A percentile compares a stretch with the other conserved stretches of the same genome.
Evolutionary conservation across 2,113 vertebrate species (phyloP).

Genomic region (Sisor rabdophorus): DNA sequence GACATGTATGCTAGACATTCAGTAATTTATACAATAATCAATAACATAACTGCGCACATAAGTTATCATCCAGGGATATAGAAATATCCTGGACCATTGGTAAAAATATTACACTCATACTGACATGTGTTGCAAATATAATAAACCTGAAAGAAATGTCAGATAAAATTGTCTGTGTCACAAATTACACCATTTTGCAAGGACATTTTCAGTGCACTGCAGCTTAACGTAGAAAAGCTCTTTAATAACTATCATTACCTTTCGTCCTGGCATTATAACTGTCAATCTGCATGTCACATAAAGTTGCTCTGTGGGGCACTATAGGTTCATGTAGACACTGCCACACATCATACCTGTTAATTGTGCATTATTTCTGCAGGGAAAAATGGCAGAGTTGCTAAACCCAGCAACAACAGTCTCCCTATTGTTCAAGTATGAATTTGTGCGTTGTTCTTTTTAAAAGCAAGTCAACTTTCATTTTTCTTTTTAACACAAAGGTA

Average conservation of each 20-base stretch:
- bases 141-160: conserved; percentile 20
- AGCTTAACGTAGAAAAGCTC: conserved; percentile 20
- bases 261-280: conserved; percentile 28
- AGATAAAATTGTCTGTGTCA: conserved; percentile 14
- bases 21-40: conserved; percentile 9
- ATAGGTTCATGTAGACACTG: not conserved
- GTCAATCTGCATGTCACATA: conserved; percentile 8
- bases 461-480: conserved; percentile 2
- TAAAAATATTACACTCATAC: conserved; percentile 1
- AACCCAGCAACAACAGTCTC: not conserved
- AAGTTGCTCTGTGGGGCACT: not conserved
- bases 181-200: conserved; percentile 20
- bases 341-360: conserved; percentile 35
- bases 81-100: not conserved
- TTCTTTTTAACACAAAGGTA: conserved; percentile 33
- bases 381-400: conserved; percentile 12
- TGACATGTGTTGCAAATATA: not conserved
- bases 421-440: not conserved
- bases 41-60: not conserved
- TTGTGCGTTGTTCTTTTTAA: not conserved
- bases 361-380: conserved; percentile 37
- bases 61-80: not conserved
- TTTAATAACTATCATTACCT: conserved; percentile 28
- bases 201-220: conserved; percentile 8
- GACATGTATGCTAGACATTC: conserved; percentile 4